Conservation (phyloP, 2,113 vertebrate species). For the Gasterosteus nipponicus region DNA sequence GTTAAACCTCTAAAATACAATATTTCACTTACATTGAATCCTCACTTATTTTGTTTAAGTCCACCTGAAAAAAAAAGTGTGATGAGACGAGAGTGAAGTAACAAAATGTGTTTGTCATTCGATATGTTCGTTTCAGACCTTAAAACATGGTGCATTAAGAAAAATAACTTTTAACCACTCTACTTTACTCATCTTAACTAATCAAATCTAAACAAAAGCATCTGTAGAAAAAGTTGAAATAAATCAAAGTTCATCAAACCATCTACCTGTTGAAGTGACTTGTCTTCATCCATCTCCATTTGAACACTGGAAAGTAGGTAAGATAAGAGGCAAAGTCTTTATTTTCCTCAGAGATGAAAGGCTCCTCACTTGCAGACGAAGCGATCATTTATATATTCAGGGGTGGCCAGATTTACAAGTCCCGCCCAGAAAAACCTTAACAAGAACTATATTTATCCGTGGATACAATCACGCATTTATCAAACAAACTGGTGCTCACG, state of each 20-base stretch:
- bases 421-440: not conserved
- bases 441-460: not conserved
- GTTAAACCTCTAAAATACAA: not conserved
- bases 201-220: not conserved
- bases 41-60: not conserved
- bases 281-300: slow-evolving; percentile 38
- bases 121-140: not conserved
- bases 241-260: not conserved
- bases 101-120: not conserved
- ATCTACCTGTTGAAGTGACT: slow-evolving; percentile 31
- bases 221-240: not conserved
- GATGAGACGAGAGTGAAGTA: not conserved
- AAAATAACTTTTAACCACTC: not conserved
- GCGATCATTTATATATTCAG: not conserved
- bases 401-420: not conserved
- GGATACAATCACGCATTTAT: not conserved
- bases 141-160: not conserved
- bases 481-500: not conserved
- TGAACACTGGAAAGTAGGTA: not conserved
- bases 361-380: not conserved
- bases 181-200: not conserved
- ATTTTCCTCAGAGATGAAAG: too few species aligned
- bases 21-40: slow-evolving; percentile 45
- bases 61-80: slow-evolving; percentile 27
- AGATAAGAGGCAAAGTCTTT: not conserved